Conservation (phyloP, 2,797 vertebrate species). For the Spatula clypeata region DNA sequence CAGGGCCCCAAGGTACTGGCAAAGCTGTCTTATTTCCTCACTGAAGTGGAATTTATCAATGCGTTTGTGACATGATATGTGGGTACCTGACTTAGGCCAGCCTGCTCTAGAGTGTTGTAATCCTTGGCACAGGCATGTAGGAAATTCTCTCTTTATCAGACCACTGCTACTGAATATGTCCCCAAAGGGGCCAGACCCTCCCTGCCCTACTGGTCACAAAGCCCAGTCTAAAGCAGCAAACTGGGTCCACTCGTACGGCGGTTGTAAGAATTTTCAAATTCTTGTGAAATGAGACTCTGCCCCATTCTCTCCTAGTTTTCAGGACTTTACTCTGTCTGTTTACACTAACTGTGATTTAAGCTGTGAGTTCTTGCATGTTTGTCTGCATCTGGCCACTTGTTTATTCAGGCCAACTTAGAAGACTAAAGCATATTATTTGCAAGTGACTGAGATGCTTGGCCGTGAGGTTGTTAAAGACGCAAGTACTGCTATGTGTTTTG, state of each 20-base stretch:
- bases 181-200: background rate
- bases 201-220: background rate
- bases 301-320: background rate
- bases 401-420: accelerated
- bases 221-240: background rate
- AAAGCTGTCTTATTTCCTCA: background rate
- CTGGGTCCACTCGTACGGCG: background rate
- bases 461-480: background rate
- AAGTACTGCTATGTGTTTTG: background rate
- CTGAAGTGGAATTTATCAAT: slow-evolving; percentile 1
- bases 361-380: background rate
- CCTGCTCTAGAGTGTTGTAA: background rate
- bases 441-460: background rate
- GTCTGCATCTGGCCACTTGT: background rate
- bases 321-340: background rate
- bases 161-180: background rate
- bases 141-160: slow-evolving; percentile 19
- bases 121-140: background rate
- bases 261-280: background rate
- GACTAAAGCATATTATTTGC: background rate
- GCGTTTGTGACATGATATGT: background rate
- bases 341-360: background rate
- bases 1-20: background rate
- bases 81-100: background rate
- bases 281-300: background rate